Conservation (phyloP, 2,113 vertebrate genomes). For the Lota lota region DNA sequence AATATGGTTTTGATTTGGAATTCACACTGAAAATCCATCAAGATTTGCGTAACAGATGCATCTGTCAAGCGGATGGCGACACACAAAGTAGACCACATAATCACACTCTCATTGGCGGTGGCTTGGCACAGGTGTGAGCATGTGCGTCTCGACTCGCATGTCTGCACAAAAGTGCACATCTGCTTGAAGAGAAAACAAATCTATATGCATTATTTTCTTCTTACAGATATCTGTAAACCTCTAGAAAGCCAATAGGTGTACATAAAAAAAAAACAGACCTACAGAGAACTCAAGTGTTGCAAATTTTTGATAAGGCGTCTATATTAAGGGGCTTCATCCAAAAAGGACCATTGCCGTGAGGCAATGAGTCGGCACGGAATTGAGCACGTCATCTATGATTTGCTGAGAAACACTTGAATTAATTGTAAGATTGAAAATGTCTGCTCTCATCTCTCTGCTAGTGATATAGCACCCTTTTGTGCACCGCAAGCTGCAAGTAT, state of each 20-base stretch:
- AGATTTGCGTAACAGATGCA: conserved; percentile 71
- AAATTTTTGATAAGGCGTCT: conserved; percentile 15
- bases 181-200: conserved; percentile 48
- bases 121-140: conserved; percentile 37
- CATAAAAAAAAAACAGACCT: conserved; percentile 16
- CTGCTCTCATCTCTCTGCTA: no score
- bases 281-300: background rate
- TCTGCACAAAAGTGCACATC: conserved; percentile 11
- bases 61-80: conserved; percentile 62
- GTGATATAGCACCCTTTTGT: no score
- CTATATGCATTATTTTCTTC: conserved; percentile 63
- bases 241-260: conserved; percentile 25
- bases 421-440: no score
- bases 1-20: conserved; percentile 57
- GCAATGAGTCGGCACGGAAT: no score
- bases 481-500: no score
- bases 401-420: no score
- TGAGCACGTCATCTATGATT: no score
- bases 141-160: background rate
- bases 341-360: no score
- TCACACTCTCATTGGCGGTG: conserved; percentile 56
- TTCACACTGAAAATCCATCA: conserved; percentile 72
- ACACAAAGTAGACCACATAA: conserved; percentile 63
- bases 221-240: conserved; percentile 34
- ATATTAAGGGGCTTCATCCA: background rate